phyloP scores from a whole-genome alignment of 2,797 vertebrate genomes.

The Miichthys miiuy region DNA sequence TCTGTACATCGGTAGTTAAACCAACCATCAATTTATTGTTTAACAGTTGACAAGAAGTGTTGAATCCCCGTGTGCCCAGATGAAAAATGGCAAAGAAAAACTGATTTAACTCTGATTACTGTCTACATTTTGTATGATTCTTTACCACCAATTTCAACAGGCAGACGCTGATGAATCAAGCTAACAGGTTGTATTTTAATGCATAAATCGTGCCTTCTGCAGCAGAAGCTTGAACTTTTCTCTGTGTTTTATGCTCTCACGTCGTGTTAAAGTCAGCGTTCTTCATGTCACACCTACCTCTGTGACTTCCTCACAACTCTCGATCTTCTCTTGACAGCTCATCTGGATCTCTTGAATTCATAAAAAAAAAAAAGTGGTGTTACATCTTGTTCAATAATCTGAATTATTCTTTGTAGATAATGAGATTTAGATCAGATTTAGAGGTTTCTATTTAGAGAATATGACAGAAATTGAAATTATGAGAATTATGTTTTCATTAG shows the following conservation, averaged over 20 bases:
- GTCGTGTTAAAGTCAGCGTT: background rate
- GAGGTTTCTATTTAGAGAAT: too few species aligned
- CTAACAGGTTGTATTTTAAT: background rate
- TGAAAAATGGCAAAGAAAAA: background rate
- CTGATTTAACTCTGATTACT: too few species aligned
- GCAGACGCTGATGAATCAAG: background rate
- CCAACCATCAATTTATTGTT: background rate
- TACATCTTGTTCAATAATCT: background rate
- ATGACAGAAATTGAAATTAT: too few species aligned
- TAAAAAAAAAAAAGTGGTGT: background rate
- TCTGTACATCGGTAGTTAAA: background rate
- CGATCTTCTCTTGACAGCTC: constrained; percentile 52
- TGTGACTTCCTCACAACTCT: constrained; percentile 44
- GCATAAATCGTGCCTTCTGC: background rate
- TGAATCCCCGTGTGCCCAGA: background rate
- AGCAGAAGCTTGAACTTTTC: background rate
- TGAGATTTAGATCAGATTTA: too few species aligned
- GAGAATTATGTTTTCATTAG: too few species aligned
- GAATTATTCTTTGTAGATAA: background rate
- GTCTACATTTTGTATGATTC: background rate
- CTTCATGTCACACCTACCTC: constrained; percentile 59
- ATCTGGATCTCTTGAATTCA: constrained; percentile 64
- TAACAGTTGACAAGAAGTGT: background rate
- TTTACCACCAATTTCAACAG: background rate
- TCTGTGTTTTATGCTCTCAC: background rate